A percentile compares a stretch with the other conserved stretches of the same genome.
Conservation (phyloP, 2,113 vertebrate species). For the Campylomormyrus numenius region DNA sequence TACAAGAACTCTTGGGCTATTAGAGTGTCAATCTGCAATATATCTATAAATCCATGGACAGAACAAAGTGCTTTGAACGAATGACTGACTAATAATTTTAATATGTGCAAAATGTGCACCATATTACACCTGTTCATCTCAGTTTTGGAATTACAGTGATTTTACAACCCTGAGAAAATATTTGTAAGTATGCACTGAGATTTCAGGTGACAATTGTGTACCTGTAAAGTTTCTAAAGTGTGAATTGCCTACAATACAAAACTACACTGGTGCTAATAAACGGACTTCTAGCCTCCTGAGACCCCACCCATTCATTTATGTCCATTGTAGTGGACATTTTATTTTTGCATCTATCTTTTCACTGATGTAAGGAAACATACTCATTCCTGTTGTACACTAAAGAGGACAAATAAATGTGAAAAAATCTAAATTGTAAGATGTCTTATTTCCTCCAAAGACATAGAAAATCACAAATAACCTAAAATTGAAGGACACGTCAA, state of each 20-base stretch:
- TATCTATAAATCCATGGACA: neutral
- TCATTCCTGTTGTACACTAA: too few relatives aligned
- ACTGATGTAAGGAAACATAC: too few relatives aligned
- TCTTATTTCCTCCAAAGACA: too few relatives aligned
- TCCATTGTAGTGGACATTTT: too few relatives aligned
- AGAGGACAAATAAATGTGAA: too few relatives aligned
- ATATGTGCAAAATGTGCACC: neutral
- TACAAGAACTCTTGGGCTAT: neutral
- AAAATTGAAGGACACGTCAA: too few relatives aligned
- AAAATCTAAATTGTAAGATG: too few relatives aligned
- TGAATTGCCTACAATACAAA: neutral
- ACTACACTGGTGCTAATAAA: neutral
- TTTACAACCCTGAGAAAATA: too few relatives aligned
- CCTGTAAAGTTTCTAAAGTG: neutral
- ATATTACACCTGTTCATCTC: neutral
- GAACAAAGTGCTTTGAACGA: neutral
- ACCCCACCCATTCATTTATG: too few relatives aligned
- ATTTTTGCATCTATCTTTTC: too few relatives aligned
- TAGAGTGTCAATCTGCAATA: neutral
- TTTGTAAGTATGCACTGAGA: neutral
- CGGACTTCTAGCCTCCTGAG: neutral
- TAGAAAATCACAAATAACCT: too few relatives aligned
- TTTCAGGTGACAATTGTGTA: neutral
- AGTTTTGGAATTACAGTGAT: neutral
- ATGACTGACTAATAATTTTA: neutral